Conservation (phyloP, 2,113 vertebrate species). For the Odocoileus hemionus region DNA sequence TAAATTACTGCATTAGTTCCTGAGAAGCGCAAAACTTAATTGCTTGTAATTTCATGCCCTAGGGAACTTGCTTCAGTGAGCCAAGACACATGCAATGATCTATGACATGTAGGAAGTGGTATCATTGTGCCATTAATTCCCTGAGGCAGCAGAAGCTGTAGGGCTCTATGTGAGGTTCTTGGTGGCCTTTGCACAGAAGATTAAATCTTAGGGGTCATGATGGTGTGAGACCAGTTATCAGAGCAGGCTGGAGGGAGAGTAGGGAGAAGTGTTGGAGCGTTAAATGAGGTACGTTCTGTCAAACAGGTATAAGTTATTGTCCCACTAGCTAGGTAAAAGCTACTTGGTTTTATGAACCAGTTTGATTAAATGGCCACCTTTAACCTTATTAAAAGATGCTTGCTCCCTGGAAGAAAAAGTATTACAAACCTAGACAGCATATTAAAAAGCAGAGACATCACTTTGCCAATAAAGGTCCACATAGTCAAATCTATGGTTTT, state of each 20-base stretch:
- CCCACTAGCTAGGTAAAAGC: neutral
- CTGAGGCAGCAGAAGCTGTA: neutral
- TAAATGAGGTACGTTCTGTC: neutral
- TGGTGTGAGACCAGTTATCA: neutral
- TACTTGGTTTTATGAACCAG: neutral
- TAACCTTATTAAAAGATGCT: neutral
- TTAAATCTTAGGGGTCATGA: neutral
- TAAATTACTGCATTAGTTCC: neutral
- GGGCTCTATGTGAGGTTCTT: neutral
- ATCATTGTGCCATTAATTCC: neutral
- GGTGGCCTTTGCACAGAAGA: neutral
- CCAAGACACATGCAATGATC: neutral
- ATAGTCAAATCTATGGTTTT: neutral
- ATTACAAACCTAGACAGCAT: neutral
- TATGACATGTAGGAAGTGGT: neutral
- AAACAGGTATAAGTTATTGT: neutral
- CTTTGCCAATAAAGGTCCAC: neutral
- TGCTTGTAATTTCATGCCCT: neutral
- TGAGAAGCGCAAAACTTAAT: neutral
- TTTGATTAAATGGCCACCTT: neutral
- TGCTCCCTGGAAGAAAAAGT: neutral
- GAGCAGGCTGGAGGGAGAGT: no score
- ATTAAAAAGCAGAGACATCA: neutral
- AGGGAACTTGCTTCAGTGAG: neutral
- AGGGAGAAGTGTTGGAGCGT: neutral